A percentile compares a stretch with the other conserved stretches of the same genome.
Conservation (phyloP, 2,797 vertebrate species). For the Myotis myotis region DNA sequence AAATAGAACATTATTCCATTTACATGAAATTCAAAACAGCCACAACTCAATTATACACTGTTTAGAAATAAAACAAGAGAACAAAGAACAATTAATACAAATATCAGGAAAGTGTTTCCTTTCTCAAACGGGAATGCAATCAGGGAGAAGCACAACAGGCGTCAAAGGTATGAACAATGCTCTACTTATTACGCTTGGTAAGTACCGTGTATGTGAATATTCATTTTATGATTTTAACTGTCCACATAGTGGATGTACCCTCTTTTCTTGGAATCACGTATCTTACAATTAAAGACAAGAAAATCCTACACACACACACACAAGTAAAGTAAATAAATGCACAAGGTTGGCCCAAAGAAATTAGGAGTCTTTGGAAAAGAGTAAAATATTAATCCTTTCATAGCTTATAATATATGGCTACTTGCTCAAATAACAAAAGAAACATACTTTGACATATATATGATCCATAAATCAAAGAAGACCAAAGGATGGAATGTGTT, state of each 20-base stretch:
- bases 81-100: background rate
- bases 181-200: background rate
- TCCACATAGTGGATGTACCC: background rate
- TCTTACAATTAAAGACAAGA: background rate
- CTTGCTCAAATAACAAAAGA: background rate
- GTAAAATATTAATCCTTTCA: background rate
- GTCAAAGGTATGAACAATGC: background rate
- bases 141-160: background rate
- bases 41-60: background rate
- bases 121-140: background rate
- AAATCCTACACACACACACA: background rate
- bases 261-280: background rate
- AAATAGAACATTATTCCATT: background rate
- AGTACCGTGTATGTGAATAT: background rate
- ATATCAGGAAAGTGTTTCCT: background rate
- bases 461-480: background rate
- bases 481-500: background rate
- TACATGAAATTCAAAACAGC: background rate
- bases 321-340: background rate
- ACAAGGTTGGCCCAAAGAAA: background rate
- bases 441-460: background rate
- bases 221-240: background rate
- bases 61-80: constrained; percentile 9
- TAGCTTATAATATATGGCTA: background rate
- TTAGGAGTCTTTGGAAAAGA: background rate